Evolutionary conservation across 2,888 invertebrate species (phyloP).

Genomic region (Agrochola circellaris): DNA sequence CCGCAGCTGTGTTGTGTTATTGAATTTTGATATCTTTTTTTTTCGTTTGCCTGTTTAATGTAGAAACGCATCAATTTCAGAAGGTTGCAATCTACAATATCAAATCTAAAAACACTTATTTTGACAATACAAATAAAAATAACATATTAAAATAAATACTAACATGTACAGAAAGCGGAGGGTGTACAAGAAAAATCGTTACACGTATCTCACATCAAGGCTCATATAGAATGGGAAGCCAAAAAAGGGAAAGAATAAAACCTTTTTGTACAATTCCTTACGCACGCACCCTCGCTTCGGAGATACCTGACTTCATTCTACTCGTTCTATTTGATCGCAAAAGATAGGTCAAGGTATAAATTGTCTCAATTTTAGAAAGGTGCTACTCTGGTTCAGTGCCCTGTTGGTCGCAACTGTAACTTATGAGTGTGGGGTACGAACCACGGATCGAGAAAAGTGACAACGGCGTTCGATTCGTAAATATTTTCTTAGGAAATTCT

Average conservation of each 20-base stretch:
- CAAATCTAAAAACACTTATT: background rate
- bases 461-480: background rate
- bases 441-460: background rate
- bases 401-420: background rate
- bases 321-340: slow-evolving; percentile 51
- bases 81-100: background rate
- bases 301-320: slow-evolving; percentile 53
- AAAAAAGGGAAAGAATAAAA: slow-evolving; percentile 46
- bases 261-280: slow-evolving; percentile 57
- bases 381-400: background rate
- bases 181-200: slow-evolving; percentile 55
- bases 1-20: background rate
- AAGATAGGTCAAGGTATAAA: slow-evolving; percentile 46
- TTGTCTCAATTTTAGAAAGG: slow-evolving; percentile 11
- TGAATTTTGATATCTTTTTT: background rate
- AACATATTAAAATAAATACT: slow-evolving; percentile 40
- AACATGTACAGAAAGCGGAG: slow-evolving; percentile 35
- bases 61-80: background rate
- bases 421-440: background rate
- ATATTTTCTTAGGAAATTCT: background rate
- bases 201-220: slow-evolving; percentile 63
- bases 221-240: slow-evolving; percentile 50
- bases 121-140: slow-evolving; percentile 24
- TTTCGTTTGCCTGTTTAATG: background rate
- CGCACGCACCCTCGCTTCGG: slow-evolving; percentile 47